Evolutionary conservation across 2,797 vertebrate genomes (phyloP), one percentile per base, ranked within the genome.

Genomic region (Silurus lanzhouensis): DNA sequence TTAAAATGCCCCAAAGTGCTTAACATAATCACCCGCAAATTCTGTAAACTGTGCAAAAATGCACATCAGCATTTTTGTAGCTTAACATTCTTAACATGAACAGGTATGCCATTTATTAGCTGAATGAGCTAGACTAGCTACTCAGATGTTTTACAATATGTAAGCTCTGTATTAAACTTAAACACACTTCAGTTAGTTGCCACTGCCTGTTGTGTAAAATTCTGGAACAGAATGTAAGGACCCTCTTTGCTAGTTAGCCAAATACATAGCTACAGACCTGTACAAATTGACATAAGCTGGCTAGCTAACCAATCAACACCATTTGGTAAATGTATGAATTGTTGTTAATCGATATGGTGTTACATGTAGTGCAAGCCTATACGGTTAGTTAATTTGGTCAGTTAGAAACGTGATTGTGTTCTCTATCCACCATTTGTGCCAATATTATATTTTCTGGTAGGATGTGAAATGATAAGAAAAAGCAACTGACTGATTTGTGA

Each of bases 401-500:
- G 38, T 38, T 38, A 38, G 3, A 38, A 38, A 38, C 38, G 48
- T 55, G 48, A 52, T 15, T 25, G 48, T 55, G 14, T 52, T 20
- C 20, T 57, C 14, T 55, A 55, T 57, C n/a, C 72, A 55, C 6
- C n/a, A 55, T n/a, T 7, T n/a, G 22, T 75, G n/a, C n/a, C 48
- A 25, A 57, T 75, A 72, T 20, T 72, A 4, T 67, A 27, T 67
- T 15, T 27, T 19, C 75, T 20, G 55, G 55, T 46, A 82, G 71
- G 5, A 76, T 63, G 25, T 46, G 27, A 17, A 19, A n/a, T 83
- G 70, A 86, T 82, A 61, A 60, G 38, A 64, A 76, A n/a, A 25
- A 25, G 12, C 76, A 61, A 61, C 27, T 83, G 52, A 82, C 66
- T 61, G 72, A 55, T 61, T 86, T 12, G 14, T 61, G 72, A 75